Base-by-base conservation (phyloP, 2,797 vertebrate species). In the Falco novaeseelandiae region DNA sequence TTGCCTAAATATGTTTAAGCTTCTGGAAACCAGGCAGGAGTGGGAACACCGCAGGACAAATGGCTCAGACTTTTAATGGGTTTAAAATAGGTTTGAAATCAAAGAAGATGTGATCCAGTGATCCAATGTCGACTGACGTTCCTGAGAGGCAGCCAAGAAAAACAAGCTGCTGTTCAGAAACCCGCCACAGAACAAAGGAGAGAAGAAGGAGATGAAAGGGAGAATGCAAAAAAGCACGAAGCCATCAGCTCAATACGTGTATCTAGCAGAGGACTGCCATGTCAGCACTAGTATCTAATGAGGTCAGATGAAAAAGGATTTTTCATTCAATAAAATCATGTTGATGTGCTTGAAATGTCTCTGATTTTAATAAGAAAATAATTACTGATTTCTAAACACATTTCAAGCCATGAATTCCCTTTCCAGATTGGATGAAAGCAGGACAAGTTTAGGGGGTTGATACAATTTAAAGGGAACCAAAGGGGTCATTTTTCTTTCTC, bases 41-140 rank as follows among this genome's bases (percentile, higher is more conserved):
- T 11, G 23, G 52, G 40, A 85, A 71, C 40, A 61, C 52, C 51
- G 61, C 63, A 93, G 81, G 84, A 92, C 78, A 89, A 85, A 59
- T 0, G 5, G 61, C 44, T 89, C 38, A 27, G 52, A 4, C 49
- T 89, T 92, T 89, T 89, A 93, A 83, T 63, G 57, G 26, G 44
- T 83, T 94, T 95, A 81, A 94, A 91, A 94, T 77, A 84, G 67
- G 67, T 94, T 82, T 96, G 81, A 95, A 87, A 91, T 95, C 87
- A 94, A 92, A 96, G 90, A 88, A 86, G 89, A 87, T 73, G 78
- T 85, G 63, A 91, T 78, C 55, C 87, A 87, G 59, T 72, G 87
- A 95, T 90, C 72, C 79, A 30, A 51, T 51, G 62, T 82, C 1
- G 0, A 86, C 23, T 61, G 92, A 89, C 0, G 10, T 73, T 92